phyloP scores from a whole-genome alignment of 2,888 invertebrate genomes.

The Orchesella flavescens region DNA sequence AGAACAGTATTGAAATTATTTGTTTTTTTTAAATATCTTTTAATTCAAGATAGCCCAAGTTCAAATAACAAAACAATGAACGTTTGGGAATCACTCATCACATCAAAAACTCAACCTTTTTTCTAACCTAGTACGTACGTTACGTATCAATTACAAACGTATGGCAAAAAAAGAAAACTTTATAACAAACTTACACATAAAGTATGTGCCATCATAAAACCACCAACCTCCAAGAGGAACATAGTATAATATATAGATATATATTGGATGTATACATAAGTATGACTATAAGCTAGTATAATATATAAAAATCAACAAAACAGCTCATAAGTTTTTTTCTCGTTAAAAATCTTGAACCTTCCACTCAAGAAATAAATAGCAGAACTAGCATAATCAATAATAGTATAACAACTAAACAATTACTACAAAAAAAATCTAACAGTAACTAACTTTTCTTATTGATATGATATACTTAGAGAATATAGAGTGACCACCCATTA shows the following conservation, averaged over 20 bases:
- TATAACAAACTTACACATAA: constrained; percentile 34
- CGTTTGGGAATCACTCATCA: not conserved
- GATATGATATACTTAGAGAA: too few species aligned
- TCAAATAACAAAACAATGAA: constrained; percentile 1
- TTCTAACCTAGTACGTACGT: not conserved
- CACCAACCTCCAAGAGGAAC: too few species aligned
- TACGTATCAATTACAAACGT: constrained; percentile 19
- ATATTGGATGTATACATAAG: constrained; percentile 2
- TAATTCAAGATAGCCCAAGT: constrained; percentile 12
- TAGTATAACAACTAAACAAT: not conserved
- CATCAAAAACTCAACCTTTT: not conserved
- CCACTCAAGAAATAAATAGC: constrained; percentile 25
- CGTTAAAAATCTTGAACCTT: constrained; percentile 5
- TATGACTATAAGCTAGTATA: not conserved
- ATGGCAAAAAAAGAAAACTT: constrained; percentile 13
- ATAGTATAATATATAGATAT: not conserved
- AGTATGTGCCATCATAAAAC: too few species aligned
- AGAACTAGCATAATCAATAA: not conserved
- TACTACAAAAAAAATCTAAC: not conserved
- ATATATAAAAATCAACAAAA: constrained; percentile 12
- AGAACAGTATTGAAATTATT: not conserved
- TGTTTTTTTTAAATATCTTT: not conserved
- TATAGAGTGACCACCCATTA: too few species aligned
- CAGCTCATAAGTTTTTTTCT: not conserved
- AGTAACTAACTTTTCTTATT: too few species aligned